Conservation (phyloP, 2,797 vertebrate genomes). For the Mustela erminea region DNA sequence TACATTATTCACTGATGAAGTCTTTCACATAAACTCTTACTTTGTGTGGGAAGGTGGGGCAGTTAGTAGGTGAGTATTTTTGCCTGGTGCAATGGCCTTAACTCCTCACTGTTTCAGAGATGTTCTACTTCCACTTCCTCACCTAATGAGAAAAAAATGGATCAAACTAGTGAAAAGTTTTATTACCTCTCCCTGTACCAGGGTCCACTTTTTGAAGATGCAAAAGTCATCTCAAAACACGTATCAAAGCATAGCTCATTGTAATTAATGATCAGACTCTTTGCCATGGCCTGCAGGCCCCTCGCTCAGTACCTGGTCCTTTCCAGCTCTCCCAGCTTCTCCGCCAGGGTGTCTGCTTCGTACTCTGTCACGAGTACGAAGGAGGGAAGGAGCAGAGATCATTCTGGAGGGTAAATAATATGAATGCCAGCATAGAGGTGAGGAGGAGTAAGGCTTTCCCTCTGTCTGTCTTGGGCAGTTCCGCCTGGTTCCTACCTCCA, state of each 20-base stretch:
- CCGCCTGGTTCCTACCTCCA: too few relatives aligned
- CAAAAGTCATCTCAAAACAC: neutral
- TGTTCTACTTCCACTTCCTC: slow-evolving; percentile 39
- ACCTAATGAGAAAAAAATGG: slow-evolving; percentile 32
- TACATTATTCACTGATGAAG: slow-evolving; percentile 37
- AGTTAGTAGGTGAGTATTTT: slow-evolving; percentile 25
- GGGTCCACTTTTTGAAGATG: neutral
- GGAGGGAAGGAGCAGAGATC: too few relatives aligned
- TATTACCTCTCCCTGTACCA: neutral
- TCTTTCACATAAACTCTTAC: neutral
- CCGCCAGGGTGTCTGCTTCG: neutral
- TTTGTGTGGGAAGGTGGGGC: neutral
- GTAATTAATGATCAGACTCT: neutral
- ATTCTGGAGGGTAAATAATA: too few relatives aligned
- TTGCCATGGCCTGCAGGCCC: neutral
- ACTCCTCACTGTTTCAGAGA: neutral
- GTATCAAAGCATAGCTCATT: neutral
- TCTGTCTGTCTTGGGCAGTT: neutral
- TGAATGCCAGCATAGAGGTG: too few relatives aligned
- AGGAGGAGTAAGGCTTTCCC: neutral
- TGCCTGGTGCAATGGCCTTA: neutral
- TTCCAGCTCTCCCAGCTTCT: neutral
- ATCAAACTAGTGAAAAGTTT: neutral
- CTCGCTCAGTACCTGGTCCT: neutral
- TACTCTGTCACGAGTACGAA: too few relatives aligned